Conservation (phyloP, 2,888 invertebrate genomes). For the Caenorhabditis sp. region DNA sequence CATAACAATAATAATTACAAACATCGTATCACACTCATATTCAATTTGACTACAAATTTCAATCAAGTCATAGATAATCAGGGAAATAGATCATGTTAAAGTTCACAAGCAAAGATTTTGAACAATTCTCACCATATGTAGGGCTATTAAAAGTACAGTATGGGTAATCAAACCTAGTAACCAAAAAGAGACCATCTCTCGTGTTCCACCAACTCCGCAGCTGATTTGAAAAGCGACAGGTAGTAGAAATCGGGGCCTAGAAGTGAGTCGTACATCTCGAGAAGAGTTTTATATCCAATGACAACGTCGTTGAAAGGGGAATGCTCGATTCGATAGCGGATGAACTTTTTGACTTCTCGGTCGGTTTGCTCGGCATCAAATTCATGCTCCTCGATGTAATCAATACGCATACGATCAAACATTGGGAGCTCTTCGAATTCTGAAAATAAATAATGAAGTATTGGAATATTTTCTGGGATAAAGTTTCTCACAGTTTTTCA, state of each 20-base stretch:
- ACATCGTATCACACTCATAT: too few species aligned
- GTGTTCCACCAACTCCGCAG: background rate
- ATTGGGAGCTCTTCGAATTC: conserved; percentile 8
- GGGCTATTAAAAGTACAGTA: too few species aligned
- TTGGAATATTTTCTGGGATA: too few species aligned
- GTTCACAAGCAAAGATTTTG: background rate
- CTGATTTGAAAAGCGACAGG: conserved; percentile 1
- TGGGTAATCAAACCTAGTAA: conserved; percentile 1
- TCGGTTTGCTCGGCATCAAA: background rate
- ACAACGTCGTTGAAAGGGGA: background rate
- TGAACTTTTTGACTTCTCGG: background rate
- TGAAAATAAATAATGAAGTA: conserved; percentile 22
- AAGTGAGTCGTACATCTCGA: conserved; percentile 18
- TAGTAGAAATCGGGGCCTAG: conserved; percentile 27
- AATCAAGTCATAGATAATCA: too few species aligned
- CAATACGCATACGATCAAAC: conserved; percentile 10
- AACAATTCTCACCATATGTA: background rate
- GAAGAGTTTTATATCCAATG: conserved; percentile 10
- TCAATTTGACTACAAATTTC: too few species aligned
- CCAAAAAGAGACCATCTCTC: conserved; percentile 28
- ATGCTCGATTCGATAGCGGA: background rate
- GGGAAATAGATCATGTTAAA: too few species aligned
- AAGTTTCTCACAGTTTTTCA: too few species aligned
- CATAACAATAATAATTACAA: too few species aligned
- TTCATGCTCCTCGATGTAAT: conserved; percentile 1